A percentile compares a stretch with the other conserved stretches of the same genome.
phyloP scores from a whole-genome alignment of 2,888 invertebrate species.

The Gryllus longicercus region DNA sequence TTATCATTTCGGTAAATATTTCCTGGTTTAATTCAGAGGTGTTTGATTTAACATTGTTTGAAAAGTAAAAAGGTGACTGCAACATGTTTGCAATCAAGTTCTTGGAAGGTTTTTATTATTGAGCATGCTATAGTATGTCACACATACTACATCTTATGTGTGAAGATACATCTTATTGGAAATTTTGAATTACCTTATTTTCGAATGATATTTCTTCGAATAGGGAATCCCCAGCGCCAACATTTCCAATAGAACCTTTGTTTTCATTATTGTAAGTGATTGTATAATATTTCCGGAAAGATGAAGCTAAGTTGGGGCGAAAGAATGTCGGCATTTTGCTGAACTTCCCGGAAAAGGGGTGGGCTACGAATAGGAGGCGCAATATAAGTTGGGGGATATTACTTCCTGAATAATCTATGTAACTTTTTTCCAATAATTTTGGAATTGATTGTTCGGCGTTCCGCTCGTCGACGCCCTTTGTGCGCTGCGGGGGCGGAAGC shows the following conservation, averaged over 20 bases:
- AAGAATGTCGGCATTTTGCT: too few species aligned
- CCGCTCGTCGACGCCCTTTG: neutral
- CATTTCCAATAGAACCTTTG: neutral
- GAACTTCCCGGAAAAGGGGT: neutral
- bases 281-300: neutral
- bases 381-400: neutral
- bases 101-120: too few species aligned
- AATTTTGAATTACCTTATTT: neutral
- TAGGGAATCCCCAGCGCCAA: neutral
- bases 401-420: conserved; percentile 1
- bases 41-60: too few species aligned
- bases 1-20: too few species aligned
- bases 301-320: neutral
- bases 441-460: neutral
- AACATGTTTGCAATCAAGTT: too few species aligned
- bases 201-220: neutral
- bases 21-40: too few species aligned
- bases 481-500: neutral
- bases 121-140: too few species aligned
- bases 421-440: neutral
- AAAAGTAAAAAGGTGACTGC: too few species aligned
- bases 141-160: too few species aligned
- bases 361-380: neutral
- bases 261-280: neutral
- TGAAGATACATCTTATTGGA: too few species aligned